Evolutionary conservation across 1,140 invertebrate genomes (phyloP).

Genomic region (Euura lappo): DNA sequence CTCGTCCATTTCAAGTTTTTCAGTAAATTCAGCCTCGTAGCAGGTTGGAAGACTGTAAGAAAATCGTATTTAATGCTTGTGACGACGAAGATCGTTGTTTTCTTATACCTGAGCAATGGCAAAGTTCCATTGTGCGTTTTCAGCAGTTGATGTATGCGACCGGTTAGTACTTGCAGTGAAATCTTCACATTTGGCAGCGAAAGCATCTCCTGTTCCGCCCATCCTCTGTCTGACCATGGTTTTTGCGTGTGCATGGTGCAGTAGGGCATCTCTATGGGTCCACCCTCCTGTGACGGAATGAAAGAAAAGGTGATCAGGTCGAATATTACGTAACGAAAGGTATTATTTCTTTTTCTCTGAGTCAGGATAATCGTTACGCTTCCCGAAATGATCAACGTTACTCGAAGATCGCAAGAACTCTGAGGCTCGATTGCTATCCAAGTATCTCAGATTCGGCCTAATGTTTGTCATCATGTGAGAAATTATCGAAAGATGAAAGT

Average conservation of each 20-base stretch:
- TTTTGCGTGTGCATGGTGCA: constrained; percentile 68
- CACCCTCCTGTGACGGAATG: constrained; percentile 51
- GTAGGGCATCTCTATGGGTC: constrained; percentile 63
- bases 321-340: constrained; percentile 1
- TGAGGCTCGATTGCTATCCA: background rate
- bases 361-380: constrained; percentile 42
- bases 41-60: constrained; percentile 74
- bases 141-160: constrained; percentile 71
- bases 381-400: constrained; percentile 42
- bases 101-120: constrained; percentile 71
- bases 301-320: constrained; percentile 21
- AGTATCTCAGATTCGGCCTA: constrained; percentile 20
- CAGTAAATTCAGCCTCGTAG: constrained; percentile 75
- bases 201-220: constrained; percentile 76
- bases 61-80: background rate
- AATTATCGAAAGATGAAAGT: constrained; percentile 11
- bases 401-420: constrained; percentile 11
- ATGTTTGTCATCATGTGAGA: constrained; percentile 32
- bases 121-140: constrained; percentile 73
- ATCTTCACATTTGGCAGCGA: constrained; percentile 77
- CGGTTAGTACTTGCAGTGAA: constrained; percentile 68
- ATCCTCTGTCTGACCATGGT: constrained; percentile 67
- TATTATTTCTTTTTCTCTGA: background rate
- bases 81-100: background rate
- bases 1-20: constrained; percentile 61